Base-by-base conservation (phyloP, 2,797 vertebrate genomes). In the Cossypha caffra region DNA sequence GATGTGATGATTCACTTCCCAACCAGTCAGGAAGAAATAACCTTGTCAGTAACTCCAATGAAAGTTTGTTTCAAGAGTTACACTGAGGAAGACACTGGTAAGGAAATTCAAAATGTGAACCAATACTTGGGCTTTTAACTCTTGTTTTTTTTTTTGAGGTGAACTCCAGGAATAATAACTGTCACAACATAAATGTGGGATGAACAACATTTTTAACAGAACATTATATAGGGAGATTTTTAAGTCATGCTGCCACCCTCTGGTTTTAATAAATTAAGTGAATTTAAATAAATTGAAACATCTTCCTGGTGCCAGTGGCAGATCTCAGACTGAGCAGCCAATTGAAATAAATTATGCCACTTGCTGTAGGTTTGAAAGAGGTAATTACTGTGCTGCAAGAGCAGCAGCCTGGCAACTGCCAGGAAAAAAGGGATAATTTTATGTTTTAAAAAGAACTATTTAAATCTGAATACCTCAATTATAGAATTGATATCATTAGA, bases 1-100 rank as follows among this genome's bases (percentile, higher is more conserved):
- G 99, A 99, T 54, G 97, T 98, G 77, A 94, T 99, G 96, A 96
- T 98, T 96, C 99, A 99, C 96, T 99, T 99, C 77, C 98, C 99
- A 13, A 92, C 94, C 16, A 98, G 95, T 95, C 99, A 99, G 95
- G 99, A 99, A 92, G 99, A 99, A 98, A 97, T 99, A 74, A 99
- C 99, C 54, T 97, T 99, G 62, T 98, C 98, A 15, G 95, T 98
- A 35, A 98, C 98, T 59, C 97, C 99, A 24, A 10, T 95, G 61
- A 99, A 97, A 95, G 98, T 99, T 93, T 98, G 96, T 90, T 97
- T 99, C 95, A 99, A 97, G 97, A 99, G 98, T 93, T 98, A 98
- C 91, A 84, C 72, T 2, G 98, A 99, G 42, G 98, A 98, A 4
- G 97, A 97, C 75, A 87, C 96, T 18, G 98, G 99, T 99, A 96